A percentile compares a stretch with the other conserved stretches of the same genome.
Conservation (phyloP, 1,140 invertebrate genomes). For the Lasioglossum baleicum region DNA sequence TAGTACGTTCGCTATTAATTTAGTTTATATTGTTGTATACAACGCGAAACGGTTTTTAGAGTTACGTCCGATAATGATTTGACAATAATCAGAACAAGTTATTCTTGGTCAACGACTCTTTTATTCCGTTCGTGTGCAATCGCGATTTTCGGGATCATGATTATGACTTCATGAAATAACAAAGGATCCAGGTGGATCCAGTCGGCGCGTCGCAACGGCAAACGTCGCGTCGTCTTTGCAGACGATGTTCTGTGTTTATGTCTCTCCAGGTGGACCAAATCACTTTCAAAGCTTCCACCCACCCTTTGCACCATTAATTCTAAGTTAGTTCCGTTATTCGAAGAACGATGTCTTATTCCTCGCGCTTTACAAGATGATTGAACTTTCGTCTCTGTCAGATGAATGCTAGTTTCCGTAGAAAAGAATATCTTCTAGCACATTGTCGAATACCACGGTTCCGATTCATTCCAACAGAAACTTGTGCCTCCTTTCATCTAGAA, state of each 20-base stretch:
- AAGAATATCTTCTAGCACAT: not conserved
- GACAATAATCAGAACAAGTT: not conserved
- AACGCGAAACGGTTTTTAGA: too few relatives aligned
- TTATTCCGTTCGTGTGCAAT: conserved; percentile 22
- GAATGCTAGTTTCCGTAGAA: not conserved
- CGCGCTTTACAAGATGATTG: not conserved
- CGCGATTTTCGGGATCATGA: conserved; percentile 43
- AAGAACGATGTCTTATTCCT: conserved; percentile 39
- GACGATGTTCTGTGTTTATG: conserved; percentile 71
- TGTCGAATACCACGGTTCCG: not conserved
- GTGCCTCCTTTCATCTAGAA: too few relatives aligned
- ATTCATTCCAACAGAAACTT: too few relatives aligned
- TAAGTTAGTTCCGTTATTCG: conserved; percentile 62
- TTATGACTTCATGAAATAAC: conserved; percentile 53
- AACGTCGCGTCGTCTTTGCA: conserved; percentile 57
- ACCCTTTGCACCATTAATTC: conserved; percentile 63
- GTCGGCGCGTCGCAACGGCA: conserved; percentile 62
- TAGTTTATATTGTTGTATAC: too few relatives aligned
- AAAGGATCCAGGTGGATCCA: conserved; percentile 70
- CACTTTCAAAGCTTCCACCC: conserved; percentile 59
- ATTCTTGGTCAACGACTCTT: conserved; percentile 12
- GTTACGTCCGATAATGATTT: not conserved
- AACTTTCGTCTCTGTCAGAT: not conserved
- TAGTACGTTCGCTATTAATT: too few relatives aligned
- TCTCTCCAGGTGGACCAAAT: conserved; percentile 74